Base-by-base conservation (phyloP, 2,113 vertebrate genomes). In the Lycocorax pyrrhopterus region DNA sequence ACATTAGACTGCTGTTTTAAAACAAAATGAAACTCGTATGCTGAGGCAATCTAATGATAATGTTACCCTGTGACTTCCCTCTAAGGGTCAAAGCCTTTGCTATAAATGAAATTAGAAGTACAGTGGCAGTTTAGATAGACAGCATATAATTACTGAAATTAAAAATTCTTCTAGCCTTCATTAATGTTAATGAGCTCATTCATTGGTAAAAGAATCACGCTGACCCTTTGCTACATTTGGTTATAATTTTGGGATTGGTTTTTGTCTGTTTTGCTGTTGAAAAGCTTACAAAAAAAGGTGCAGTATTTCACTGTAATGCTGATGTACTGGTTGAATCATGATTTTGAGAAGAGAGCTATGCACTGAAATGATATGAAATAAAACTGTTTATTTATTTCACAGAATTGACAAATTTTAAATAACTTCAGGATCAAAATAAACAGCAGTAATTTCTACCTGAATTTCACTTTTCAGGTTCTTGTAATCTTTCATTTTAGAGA, bases 371-470 rank as follows among this genome's bases (percentile, higher is more conserved):
- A 71, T 52, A 74, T 2, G 25, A 88, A 94, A 86, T 74, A 73
- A 72, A 95, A 83, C 18, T 64, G 39, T 91, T 86, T 96, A 9
- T 95, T 96, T 84, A 62, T 88, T 95, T 92, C 59, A 89, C 76
- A 90, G 74, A 92, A 84, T 43, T 81, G 37, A 78, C 86, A 92
- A 58, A 13, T 67, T 86, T 81, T 68, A 68, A 93, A 27, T 94
- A 84, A 82, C 52, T 75, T 89, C 22, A 84, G 39, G 35, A 56
- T 86, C n/a, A 76, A 93, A 91, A 71, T 71, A 76, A 86, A 39
- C 60, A 92, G 56, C 77, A 89, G 46, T 75, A 60, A 60, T 84
- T 95, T 95, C 56, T 74, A 41, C 47, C 33, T 55, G 43, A 94
- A 94, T 87, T 87, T 93, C 27, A 27, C 43, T 88, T 93, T 77